A percentile compares a stretch with the other conserved stretches of the same genome.
Conservation (phyloP, 2,113 vertebrate genomes). For the Xyliphius kryptos region DNA sequence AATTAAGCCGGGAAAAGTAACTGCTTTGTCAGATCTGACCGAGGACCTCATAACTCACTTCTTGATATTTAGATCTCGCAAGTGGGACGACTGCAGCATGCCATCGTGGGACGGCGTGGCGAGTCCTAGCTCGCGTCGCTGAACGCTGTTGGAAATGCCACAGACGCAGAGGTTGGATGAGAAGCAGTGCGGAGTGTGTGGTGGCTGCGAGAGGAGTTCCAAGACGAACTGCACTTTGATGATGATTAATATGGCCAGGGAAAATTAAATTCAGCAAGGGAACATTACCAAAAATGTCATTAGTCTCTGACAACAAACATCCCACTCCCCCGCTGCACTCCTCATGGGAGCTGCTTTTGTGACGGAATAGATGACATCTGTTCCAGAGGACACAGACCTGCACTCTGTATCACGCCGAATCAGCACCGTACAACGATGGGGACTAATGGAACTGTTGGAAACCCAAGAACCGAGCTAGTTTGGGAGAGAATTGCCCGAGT, state of each 20-base stretch:
- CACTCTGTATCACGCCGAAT: slow-evolving; percentile 12
- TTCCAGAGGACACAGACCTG: slow-evolving; percentile 12
- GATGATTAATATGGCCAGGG: slow-evolving; percentile 63
- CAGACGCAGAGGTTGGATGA: slow-evolving; percentile 33
- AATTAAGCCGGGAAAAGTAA: too few species aligned
- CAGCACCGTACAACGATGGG: background rate
- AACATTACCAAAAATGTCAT: slow-evolving; percentile 65
- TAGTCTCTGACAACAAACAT: slow-evolving; percentile 66
- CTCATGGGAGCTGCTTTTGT: slow-evolving; percentile 41
- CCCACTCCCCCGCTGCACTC: slow-evolving; percentile 40
- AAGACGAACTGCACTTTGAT: slow-evolving; percentile 54
- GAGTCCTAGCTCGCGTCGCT: background rate
- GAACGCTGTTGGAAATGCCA: slow-evolving; percentile 34
- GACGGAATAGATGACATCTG: slow-evolving; percentile 37
- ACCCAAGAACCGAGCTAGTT: too few species aligned
- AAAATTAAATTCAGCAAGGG: slow-evolving; percentile 64
- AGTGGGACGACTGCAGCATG: slow-evolving; percentile 41
- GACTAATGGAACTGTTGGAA: background rate
- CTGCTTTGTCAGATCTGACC: too few species aligned
- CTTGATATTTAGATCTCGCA: too few species aligned
- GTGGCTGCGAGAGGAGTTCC: slow-evolving; percentile 8
- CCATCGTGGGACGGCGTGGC: slow-evolving; percentile 37
- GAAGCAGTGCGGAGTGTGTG: slow-evolving; percentile 31
- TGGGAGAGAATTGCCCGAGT: too few species aligned
- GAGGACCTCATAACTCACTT: too few species aligned